phyloP scores from a whole-genome alignment of 2,113 vertebrate species.

The Rhinoderma darwinii region DNA sequence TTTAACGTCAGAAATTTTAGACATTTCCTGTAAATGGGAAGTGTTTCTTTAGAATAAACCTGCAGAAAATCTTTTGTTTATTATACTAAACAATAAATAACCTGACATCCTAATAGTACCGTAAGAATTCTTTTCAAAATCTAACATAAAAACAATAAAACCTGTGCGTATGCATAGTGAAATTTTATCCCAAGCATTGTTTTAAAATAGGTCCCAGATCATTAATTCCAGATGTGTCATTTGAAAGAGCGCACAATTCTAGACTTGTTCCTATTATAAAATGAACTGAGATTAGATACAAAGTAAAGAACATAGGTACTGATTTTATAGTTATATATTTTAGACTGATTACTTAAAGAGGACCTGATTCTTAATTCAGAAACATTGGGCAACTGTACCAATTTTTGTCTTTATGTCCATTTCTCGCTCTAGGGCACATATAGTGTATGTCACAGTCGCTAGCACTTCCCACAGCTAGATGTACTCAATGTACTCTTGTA shows the following conservation, averaged over 20 bases:
- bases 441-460: no score
- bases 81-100: constrained; percentile 73
- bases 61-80: constrained; percentile 71
- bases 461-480: neutral
- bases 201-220: constrained; percentile 62
- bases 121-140: constrained; percentile 70
- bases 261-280: constrained; percentile 23
- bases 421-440: no score
- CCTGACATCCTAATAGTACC: constrained; percentile 73
- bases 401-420: no score
- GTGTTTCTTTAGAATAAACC: constrained; percentile 60
- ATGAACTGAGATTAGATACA: neutral
- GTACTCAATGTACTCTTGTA: no score
- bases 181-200: constrained; percentile 67
- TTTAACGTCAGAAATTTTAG: constrained; percentile 69
- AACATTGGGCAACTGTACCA: neutral
- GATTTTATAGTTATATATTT: neutral
- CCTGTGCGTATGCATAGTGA: constrained; percentile 65
- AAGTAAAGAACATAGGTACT: neutral
- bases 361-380: neutral
- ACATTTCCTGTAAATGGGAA: constrained; percentile 71
- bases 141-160: constrained; percentile 70
- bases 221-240: constrained; percentile 66
- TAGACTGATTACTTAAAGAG: neutral
- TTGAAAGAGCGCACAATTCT: neutral